Evolutionary conservation across 2,797 vertebrate genomes (phyloP).

Genomic region (Garrulus glandarius): DNA sequence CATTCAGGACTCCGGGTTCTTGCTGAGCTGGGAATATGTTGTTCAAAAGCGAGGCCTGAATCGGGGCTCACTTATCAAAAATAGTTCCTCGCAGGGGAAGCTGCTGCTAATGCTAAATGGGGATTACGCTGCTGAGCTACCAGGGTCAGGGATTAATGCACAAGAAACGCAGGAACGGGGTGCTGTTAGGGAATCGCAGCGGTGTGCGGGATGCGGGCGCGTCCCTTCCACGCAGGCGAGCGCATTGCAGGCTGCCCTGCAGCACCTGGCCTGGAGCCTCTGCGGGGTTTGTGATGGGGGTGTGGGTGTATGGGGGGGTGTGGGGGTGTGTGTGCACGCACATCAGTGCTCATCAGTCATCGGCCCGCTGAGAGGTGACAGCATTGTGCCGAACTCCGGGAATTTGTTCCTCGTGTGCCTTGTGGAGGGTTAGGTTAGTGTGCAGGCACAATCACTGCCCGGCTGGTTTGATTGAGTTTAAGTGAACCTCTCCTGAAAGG

Average conservation of each 20-base stretch:
- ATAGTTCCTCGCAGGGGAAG: constrained; percentile 73
- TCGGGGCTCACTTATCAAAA: constrained; percentile 75
- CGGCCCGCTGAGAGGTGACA: neutral
- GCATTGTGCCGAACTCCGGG: neutral
- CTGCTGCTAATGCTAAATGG: constrained; percentile 78
- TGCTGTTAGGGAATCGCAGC: constrained; percentile 23
- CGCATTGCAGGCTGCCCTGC: neutral
- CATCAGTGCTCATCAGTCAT: neutral
- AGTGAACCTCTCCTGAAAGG: neutral
- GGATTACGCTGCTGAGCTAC: constrained; percentile 77
- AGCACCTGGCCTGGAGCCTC: constrained; percentile 37
- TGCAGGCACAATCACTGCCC: neutral
- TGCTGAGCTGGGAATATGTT: constrained; percentile 75
- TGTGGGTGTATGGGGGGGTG: fast-evolving
- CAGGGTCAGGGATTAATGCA: constrained; percentile 74
- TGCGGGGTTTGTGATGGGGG: fast-evolving
- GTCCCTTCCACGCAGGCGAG: neutral
- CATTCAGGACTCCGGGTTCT: constrained; percentile 74
- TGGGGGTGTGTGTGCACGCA: fast-evolving
- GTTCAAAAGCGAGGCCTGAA: constrained; percentile 69
- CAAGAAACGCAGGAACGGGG: constrained; percentile 53
- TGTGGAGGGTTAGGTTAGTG: neutral
- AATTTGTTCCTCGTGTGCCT: neutral
- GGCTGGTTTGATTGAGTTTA: neutral
- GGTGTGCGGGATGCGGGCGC: neutral